Base-by-base conservation (phyloP, 2,888 invertebrate genomes). In the Psylliodes chrysocephalus region DNA sequence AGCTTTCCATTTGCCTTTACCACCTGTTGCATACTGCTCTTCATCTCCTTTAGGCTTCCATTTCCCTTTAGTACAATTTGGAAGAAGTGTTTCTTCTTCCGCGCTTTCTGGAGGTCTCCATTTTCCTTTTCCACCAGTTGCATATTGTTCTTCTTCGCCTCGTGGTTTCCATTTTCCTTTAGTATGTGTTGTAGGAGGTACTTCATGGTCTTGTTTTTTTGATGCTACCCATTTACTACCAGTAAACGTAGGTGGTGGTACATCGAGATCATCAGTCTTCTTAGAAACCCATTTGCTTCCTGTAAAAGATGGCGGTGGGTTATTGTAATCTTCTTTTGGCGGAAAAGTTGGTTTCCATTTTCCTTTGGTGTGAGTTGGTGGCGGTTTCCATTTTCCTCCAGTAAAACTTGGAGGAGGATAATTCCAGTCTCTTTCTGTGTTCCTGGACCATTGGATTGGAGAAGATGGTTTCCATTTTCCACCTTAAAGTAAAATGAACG, bases 391-490 rank as follows among this genome's bases (percentile, higher is more conserved):
- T 77, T 89, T 89, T 0, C 89, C 88, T 0, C 88, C 88, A 0
- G 88, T 88, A 67, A 86, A 86, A 61, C 85, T 81, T 2, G 85
- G 82, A 1, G 85, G 84, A 4, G 85, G 85, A 44, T 85, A 83
- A 57, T 85, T 86, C 89, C 89, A 90, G 12, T 86, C 86, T 38
- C 82, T 66, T 38, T 72, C 67, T 17, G 62, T 54, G n/a, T 71
- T 69, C 49, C 74, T 65, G 5, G 71, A 62, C 81, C 81, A 82
- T 60, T 79, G 79, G 22, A 82, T 74, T 2, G 81, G 82, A 4
- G 80, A 82, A 15, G 80, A 88, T 0, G 92, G 92, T 74, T 89
- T 90, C 93, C 93, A 93, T 79, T 93, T 92, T 1, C 88, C 90
- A 0, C 88, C 70, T 65, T 42, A 15, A 57, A 63, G 8, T 38